Evolutionary conservation across 2,797 vertebrate genomes (phyloP).

Genomic region (Enteromius unitaeniatus): DNA sequence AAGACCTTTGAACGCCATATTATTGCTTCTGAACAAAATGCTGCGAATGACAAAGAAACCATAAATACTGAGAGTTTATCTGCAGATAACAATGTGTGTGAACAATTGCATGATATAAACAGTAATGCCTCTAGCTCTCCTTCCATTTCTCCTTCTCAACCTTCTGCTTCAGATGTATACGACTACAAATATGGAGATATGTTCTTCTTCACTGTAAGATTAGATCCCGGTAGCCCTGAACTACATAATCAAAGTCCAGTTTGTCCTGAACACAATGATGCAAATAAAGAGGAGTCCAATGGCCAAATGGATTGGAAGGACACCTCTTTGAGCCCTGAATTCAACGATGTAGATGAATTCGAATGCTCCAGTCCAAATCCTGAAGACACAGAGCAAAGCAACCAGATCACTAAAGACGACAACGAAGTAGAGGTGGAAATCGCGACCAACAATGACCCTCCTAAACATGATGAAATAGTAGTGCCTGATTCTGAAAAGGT

Average conservation of each 20-base stretch:
- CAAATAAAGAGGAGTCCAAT: conserved; percentile 43
- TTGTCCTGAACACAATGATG: conserved; percentile 45
- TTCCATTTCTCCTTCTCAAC: conserved; percentile 13
- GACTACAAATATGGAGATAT: conserved; percentile 63
- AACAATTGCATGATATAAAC: conserved; percentile 20
- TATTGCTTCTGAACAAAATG: conserved; percentile 11
- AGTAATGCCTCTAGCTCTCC: conserved; percentile 13
- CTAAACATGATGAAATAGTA: conserved; percentile 21
- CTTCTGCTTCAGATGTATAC: conserved; percentile 36
- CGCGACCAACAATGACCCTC: neutral
- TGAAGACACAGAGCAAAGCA: conserved; percentile 32
- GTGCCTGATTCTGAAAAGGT: conserved; percentile 12
- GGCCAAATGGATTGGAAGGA: neutral
- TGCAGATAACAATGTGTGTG: neutral
- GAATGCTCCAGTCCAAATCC: conserved; percentile 35
- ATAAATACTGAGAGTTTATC: neutral
- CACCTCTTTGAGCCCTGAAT: conserved; percentile 35
- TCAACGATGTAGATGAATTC: conserved; percentile 39
- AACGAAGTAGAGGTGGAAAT: conserved; percentile 1
- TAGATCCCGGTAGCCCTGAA: conserved; percentile 61
- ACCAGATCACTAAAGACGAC: neutral
- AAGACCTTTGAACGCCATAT: conserved; percentile 17
- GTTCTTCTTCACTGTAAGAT: conserved; percentile 60
- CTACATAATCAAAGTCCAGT: conserved; percentile 39
- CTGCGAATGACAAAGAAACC: conserved; percentile 25